These are phyloP conservation scores for Sinotaia quadrata DNA, from an alignment of 2,888 invertebrate genomes.

Conservation along the genomic window DNA sequence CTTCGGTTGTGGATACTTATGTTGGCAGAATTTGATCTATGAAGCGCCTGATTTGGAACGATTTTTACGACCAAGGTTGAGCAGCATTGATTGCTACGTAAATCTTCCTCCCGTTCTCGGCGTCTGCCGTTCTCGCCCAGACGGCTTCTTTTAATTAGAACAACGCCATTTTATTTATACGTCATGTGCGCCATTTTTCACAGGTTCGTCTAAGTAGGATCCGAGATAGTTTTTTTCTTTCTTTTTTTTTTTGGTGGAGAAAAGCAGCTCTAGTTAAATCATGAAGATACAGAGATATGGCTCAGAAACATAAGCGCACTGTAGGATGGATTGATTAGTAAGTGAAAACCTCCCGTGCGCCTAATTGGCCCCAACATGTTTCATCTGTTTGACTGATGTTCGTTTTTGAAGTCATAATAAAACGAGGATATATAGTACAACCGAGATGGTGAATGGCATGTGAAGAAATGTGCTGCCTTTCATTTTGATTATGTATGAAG, in stretches of 20 bases:
- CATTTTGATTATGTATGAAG: no score
- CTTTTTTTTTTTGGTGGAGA: no score
- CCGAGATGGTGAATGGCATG: no score
- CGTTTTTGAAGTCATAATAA: no score
- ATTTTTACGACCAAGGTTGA: neutral
- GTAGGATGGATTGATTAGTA: conserved; percentile 7
- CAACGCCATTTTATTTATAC: conserved; percentile 28
- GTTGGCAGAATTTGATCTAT: conserved; percentile 11
- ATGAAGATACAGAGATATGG: neutral
- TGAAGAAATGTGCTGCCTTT: no score
- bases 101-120: conserved; percentile 5
- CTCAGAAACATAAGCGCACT: conserved; percentile 3
- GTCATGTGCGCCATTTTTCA: conserved; percentile 24
- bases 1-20: neutral
- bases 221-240: neutral
- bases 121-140: neutral
- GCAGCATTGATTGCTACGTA: neutral
- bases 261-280: neutral
- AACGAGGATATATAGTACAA: no score
- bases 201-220: conserved; percentile 8
- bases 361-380: conserved; percentile 20
- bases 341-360: neutral
- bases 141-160: conserved; percentile 23
- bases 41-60: neutral
- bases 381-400: neutral